A percentile compares a stretch with the other conserved stretches of the same genome.
phyloP scores from a whole-genome alignment of 2,797 vertebrate genomes.

The Esox lucius region DNA sequence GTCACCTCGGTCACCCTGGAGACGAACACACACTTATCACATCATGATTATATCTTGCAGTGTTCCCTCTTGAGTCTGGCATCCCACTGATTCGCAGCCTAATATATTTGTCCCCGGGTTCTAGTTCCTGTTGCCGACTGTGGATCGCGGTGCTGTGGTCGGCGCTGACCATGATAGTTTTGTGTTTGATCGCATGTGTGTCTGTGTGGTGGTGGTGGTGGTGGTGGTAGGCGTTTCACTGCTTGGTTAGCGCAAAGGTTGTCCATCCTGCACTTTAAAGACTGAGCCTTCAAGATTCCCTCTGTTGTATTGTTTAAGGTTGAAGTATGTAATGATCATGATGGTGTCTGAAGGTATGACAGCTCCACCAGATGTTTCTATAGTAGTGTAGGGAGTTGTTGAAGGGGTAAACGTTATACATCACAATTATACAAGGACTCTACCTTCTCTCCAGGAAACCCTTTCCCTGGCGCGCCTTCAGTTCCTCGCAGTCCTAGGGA shows the following conservation, averaged over 20 bases:
- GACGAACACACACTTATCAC: constrained; percentile 24
- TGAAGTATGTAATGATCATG: not conserved
- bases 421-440: not conserved
- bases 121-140: too few species aligned
- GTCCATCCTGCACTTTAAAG: not conserved
- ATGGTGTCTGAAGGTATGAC: not conserved
- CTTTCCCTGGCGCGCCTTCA: constrained; percentile 77
- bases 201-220: too few species aligned
- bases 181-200: too few species aligned
- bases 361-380: not conserved
- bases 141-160: too few species aligned
- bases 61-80: too few species aligned
- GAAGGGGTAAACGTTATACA: not conserved
- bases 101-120: too few species aligned
- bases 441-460: constrained; percentile 83
- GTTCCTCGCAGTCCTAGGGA: constrained; percentile 73
- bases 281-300: not conserved
- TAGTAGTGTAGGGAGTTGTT: not conserved
- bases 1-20: constrained; percentile 83
- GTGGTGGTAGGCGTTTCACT: too few species aligned
- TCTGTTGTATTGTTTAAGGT: not conserved
- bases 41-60: too few species aligned
- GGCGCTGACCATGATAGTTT: too few species aligned
- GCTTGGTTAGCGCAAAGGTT: not conserved
- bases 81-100: too few species aligned